Conservation (phyloP, 2,888 invertebrate genomes). For the Trissoscelio sp. region DNA sequence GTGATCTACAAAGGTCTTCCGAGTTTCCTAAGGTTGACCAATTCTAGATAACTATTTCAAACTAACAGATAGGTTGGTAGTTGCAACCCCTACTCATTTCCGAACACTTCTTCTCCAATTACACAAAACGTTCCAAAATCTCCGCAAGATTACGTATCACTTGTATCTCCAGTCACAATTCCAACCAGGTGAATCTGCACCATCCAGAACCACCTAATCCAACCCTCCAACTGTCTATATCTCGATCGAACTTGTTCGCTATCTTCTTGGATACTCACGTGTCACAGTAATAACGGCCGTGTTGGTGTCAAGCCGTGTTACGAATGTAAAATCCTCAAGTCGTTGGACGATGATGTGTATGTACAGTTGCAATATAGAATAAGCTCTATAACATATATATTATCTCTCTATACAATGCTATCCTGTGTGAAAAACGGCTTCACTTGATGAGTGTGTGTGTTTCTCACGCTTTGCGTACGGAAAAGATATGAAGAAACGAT, state of each 20-base stretch:
- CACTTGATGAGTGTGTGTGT: slow-evolving; percentile 23
- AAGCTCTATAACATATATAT: slow-evolving; percentile 42
- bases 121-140: neutral
- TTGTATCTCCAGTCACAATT: neutral
- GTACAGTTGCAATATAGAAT: slow-evolving; percentile 50
- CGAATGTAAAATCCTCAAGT: slow-evolving; percentile 41
- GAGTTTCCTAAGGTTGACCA: no score
- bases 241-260: no score
- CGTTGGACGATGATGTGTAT: slow-evolving; percentile 51
- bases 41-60: no score
- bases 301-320: slow-evolving; percentile 21
- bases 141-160: neutral
- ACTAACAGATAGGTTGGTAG: no score
- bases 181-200: neutral
- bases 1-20: no score
- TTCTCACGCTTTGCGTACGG: slow-evolving; percentile 45
- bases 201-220: no score
- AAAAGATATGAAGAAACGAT: slow-evolving; percentile 47
- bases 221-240: no score
- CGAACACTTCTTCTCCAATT: slow-evolving; percentile 6
- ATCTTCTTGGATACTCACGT: slow-evolving; percentile 63
- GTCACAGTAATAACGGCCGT: slow-evolving; percentile 42
- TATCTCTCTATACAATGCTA: slow-evolving; percentile 54
- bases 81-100: neutral
- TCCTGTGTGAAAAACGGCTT: slow-evolving; percentile 14